Conservation (phyloP, 2,797 vertebrate genomes). For the Eidolon dupreanum region DNA sequence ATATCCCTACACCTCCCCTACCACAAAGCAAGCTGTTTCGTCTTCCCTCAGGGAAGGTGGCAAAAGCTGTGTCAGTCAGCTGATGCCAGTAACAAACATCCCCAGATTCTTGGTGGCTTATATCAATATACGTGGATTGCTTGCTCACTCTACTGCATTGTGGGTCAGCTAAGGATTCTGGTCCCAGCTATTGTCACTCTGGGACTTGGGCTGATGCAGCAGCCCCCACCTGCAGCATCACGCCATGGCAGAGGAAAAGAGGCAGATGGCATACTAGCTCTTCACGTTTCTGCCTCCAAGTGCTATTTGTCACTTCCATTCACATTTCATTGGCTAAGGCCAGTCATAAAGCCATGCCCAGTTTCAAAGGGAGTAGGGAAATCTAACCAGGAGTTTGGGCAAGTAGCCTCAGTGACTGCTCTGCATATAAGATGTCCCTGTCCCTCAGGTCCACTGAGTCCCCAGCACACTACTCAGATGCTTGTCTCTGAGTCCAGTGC, state of each 20-base stretch:
- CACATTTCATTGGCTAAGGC: neutral
- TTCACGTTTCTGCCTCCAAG: neutral
- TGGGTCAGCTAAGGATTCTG: neutral
- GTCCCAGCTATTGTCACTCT: neutral
- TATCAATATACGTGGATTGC: neutral
- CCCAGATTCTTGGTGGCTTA: neutral
- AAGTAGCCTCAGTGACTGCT: neutral
- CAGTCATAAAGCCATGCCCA: fast-evolving
- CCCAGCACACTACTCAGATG: fast-evolving
- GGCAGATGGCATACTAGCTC: fast-evolving
- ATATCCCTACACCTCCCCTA: neutral
- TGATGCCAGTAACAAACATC: neutral
- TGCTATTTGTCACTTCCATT: neutral
- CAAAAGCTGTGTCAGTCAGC: neutral
- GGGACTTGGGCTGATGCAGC: neutral
- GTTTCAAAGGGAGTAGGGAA: neutral
- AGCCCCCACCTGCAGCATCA: too few species aligned
- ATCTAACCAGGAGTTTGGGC: neutral
- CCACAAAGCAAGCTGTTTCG: fast-evolving
- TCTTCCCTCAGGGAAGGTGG: neutral
- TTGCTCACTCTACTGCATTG: neutral
- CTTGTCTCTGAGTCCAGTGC: neutral
- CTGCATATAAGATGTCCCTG: too few species aligned
- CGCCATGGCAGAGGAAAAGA: neutral
- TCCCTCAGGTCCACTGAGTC: neutral